These are phyloP conservation scores for Syngnathus acus DNA, from an alignment of 2,797 vertebrate species.

Conservation along the genomic window DNA sequence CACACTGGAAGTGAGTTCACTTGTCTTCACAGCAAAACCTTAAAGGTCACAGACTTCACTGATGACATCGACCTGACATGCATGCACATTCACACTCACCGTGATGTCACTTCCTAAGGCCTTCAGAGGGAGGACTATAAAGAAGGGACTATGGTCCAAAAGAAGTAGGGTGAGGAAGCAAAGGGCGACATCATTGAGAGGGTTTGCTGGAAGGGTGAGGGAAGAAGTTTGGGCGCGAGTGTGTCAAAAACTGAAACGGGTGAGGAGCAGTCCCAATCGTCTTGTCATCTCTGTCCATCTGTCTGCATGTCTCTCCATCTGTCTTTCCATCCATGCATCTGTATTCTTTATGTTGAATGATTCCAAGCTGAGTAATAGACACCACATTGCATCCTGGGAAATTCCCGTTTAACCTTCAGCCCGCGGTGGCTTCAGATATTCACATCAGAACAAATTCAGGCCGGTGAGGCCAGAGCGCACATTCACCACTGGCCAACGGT, in stretches of 20 bases:
- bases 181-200: no score
- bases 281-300: no score
- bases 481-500: no score
- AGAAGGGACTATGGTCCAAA: background rate
- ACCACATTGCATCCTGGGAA: background rate
- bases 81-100: background rate
- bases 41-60: constrained; percentile 2
- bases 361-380: background rate
- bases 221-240: background rate
- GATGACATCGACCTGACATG: background rate
- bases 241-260: no score
- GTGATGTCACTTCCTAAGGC: background rate
- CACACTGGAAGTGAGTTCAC: background rate
- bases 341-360: background rate
- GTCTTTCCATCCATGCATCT: no score
- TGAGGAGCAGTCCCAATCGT: no score
- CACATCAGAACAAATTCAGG: no score
- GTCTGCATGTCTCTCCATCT: no score
- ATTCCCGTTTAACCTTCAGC: background rate
- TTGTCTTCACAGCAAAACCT: background rate
- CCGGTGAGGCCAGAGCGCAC: no score
- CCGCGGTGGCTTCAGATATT: no score
- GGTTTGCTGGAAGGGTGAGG: background rate
- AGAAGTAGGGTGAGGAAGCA: background rate
- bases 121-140: background rate